These are phyloP conservation scores for Petrocephalus schoutedeni DNA, from an alignment of 2,797 vertebrate genomes.

Conservation along the genomic window DNA sequence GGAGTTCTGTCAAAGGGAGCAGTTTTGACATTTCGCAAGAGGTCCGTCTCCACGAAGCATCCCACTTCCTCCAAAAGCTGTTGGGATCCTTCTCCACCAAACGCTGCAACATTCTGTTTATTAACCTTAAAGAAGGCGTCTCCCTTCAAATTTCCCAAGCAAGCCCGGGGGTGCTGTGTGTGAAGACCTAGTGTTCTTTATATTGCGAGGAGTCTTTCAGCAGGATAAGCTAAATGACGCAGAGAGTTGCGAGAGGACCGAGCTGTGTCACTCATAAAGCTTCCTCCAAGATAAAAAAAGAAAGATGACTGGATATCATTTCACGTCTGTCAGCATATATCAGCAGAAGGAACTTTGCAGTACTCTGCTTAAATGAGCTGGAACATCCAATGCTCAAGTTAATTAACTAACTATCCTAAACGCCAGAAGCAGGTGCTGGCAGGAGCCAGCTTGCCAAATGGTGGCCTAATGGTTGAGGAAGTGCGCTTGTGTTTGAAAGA, in stretches of 20 bases:
- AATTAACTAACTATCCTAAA: neutral
- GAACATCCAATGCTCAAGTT: neutral
- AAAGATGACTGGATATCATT: neutral
- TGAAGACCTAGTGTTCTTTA: neutral
- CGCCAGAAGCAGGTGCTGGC: neutral
- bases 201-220: neutral
- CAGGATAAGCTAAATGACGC: constrained; percentile 8
- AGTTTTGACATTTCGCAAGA: constrained; percentile 16
- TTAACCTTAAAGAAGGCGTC: neutral
- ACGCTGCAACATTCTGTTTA: neutral
- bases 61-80: neutral
- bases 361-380: neutral
- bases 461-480: neutral
- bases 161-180: neutral
- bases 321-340: neutral
- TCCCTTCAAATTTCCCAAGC: neutral
- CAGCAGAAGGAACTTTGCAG: neutral
- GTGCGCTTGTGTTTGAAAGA: too few relatives aligned
- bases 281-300: neutral
- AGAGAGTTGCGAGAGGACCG: neutral
- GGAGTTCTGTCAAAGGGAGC: constrained; percentile 11
- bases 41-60: constrained; percentile 18
- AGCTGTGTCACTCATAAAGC: neutral
- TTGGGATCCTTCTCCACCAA: neutral
- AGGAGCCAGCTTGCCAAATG: neutral